These are phyloP conservation scores for Otus sunia DNA, from an alignment of 2,113 vertebrate genomes.

Conservation along the genomic window DNA sequence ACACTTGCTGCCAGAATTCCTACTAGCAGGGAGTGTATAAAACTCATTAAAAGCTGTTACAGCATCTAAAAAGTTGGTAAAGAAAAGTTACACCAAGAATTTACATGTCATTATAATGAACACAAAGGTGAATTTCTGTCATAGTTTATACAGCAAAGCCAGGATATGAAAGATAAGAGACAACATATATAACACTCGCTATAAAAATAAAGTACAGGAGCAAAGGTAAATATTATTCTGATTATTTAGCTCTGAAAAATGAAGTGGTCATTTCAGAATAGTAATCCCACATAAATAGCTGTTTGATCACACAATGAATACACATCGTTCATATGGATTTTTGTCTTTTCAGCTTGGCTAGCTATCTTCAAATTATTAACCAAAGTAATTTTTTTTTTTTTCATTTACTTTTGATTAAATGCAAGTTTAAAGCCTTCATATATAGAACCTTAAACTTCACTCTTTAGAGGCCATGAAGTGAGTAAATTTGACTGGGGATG, in stretches of 20 bases:
- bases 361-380: background rate
- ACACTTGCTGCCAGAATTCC: background rate
- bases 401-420: background rate
- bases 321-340: background rate
- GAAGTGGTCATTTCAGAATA: background rate
- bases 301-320: background rate
- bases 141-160: background rate
- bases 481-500: background rate
- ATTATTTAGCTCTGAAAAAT: background rate
- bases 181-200: background rate
- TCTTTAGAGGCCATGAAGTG: background rate
- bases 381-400: background rate
- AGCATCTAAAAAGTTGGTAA: background rate
- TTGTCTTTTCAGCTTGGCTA: background rate
- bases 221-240: background rate
- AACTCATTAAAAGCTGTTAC: background rate
- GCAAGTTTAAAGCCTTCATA: background rate
- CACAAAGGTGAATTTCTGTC: background rate
- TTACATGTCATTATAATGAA: background rate
- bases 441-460: background rate
- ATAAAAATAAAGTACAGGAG: background rate
- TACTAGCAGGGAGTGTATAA: background rate
- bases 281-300: background rate
- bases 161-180: background rate
- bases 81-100: background rate